Evolutionary conservation across 2,888 invertebrate genomes (phyloP).

Genomic region (Cantharis rufa): DNA sequence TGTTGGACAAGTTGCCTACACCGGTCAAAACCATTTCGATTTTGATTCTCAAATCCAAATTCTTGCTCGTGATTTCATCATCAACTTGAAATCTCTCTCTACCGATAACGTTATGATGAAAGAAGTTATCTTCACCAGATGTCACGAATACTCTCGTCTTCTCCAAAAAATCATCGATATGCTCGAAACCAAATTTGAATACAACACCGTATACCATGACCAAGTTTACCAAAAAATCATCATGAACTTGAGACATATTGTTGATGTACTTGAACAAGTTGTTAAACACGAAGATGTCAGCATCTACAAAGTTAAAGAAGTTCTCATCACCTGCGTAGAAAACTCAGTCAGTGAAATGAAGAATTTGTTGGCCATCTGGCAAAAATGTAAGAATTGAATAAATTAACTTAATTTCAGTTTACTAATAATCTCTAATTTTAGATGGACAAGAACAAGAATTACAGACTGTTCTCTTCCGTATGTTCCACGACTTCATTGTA

Average conservation of each 20-base stretch:
- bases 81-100: neutral
- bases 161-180: neutral
- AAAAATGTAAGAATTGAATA: neutral
- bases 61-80: neutral
- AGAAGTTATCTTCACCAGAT: neutral
- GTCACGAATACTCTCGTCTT: neutral
- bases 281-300: neutral
- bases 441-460: neutral
- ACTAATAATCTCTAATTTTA: neutral
- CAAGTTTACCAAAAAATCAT: neutral
- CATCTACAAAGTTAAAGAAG: neutral
- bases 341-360: constrained; percentile 10
- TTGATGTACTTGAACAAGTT: neutral
- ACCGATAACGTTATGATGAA: neutral
- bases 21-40: neutral
- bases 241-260: constrained; percentile 4
- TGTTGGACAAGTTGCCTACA: constrained; percentile 7
- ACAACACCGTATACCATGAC: neutral
- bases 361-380: constrained; percentile 2
- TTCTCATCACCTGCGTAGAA: constrained; percentile 1
- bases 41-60: neutral
- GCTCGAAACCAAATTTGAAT: neutral
- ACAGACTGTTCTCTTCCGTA: neutral
- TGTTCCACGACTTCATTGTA: constrained; percentile 12
- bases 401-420: neutral